Evolutionary conservation across 2,113 vertebrate genomes (phyloP).

Genomic region (Antechinus flavipes): DNA sequence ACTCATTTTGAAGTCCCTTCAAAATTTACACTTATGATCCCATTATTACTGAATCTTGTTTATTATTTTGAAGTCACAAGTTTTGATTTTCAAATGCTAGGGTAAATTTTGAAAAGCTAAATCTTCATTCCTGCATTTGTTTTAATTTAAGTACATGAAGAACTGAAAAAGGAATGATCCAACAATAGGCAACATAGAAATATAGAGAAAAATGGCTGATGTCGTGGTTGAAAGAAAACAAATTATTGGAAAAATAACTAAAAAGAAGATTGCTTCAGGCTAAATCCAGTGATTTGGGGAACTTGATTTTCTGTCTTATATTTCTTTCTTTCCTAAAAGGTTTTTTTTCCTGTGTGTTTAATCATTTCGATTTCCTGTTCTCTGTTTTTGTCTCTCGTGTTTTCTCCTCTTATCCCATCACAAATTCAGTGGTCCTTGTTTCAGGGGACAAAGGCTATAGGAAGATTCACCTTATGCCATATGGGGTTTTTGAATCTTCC

Average conservation of each 20-base stretch:
- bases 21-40: background rate
- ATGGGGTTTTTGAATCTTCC: no score
- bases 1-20: background rate
- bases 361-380: no score
- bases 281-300: no score
- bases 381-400: background rate
- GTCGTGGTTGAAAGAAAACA: background rate
- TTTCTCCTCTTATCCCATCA: background rate
- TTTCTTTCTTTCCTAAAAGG: no score
- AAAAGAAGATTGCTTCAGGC: background rate
- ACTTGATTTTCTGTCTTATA: no score
- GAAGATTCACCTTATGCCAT: no score
- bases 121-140: background rate
- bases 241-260: background rate
- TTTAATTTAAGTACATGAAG: background rate
- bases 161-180: background rate
- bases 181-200: conserved; percentile 7
- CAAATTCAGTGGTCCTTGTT: background rate
- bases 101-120: conserved; percentile 1
- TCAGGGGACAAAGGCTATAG: background rate
- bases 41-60: background rate
- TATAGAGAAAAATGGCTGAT: background rate
- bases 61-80: conserved; percentile 38
- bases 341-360: no score
- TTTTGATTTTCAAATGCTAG: conserved; percentile 9